A percentile compares a stretch with the other conserved stretches of the same genome.
These are phyloP conservation scores for Aphelenchoides besseyi DNA, from an alignment of 1,140 invertebrate species.

Conservation along the genomic window DNA sequence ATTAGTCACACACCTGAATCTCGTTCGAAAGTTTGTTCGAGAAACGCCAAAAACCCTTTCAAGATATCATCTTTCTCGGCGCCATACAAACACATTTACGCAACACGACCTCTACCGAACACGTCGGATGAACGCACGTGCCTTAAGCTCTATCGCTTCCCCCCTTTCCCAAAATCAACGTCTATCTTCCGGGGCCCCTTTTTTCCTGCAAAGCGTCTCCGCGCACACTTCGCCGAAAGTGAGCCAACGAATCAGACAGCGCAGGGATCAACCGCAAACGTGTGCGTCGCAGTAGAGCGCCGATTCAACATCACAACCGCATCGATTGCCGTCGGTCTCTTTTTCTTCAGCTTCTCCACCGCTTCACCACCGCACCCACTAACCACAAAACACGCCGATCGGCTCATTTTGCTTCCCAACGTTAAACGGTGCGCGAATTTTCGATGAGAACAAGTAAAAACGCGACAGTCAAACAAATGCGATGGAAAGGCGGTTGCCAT, in stretches of 20 bases:
- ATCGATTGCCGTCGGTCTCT: not conserved
- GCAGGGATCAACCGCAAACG: not conserved
- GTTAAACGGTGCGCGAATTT: constrained; percentile 1
- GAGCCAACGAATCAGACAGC: not conserved
- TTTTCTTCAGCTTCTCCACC: not conserved
- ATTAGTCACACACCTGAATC: too few relatives aligned
- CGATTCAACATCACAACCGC: not conserved
- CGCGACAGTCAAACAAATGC: too few relatives aligned
- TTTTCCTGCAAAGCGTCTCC: not conserved
- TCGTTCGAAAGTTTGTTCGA: too few relatives aligned
- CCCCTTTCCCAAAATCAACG: not conserved
- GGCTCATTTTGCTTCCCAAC: not conserved
- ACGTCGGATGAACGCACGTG: not conserved
- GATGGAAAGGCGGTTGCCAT: too few relatives aligned
- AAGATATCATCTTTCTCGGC: too few relatives aligned
- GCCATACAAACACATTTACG: too few relatives aligned
- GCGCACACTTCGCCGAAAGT: not conserved
- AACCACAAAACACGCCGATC: not conserved
- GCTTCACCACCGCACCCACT: not conserved
- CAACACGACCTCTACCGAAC: too few relatives aligned
- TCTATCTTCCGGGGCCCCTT: not conserved
- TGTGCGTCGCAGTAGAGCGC: not conserved
- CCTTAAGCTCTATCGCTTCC: not conserved
- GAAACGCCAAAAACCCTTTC: too few relatives aligned
- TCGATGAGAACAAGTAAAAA: too few relatives aligned